Evolutionary conservation across 2,888 invertebrate genomes (phyloP), one percentile per base, ranked within the genome.

Genomic region (Drosophila rubida): DNA sequence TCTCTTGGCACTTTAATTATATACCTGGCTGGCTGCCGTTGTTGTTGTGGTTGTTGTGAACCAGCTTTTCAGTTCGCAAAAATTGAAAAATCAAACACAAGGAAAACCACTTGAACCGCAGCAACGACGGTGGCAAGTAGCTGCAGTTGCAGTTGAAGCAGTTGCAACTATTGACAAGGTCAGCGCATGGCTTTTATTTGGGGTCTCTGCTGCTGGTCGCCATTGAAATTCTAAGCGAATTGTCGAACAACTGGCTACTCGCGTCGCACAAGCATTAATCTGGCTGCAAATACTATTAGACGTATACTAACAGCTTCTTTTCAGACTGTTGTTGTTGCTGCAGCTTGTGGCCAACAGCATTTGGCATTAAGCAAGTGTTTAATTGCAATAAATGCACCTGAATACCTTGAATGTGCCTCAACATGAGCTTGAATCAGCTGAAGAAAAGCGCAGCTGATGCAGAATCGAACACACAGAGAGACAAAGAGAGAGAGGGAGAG

Each of bases 31-130:
- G 35, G 14, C 8, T 27, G 27, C 9, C 8, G 27, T 27, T 27
- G 27, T 8, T 25, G 25, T 0, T 27, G 27, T 27, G 2, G 27
- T 8, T 5, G 27, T 8, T 27, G 32, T 35, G 41, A 30, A 41
- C 4, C 41, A 42, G 41, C 30, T 30, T 30, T 30, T 30, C 22
- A 32, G 30, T 22, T 30, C 22, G 19, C 46, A 53, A 53, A 41
- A 53, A 83, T 76, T 78, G 67, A 73, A 80, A 90, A 90, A 90
- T 86, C 86, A 89, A 89, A 90, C 76, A 90, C 90, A 90, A 90
- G 90, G 90, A 90, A 90, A 90, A 90, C 90, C 87, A 90, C 90
- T 89, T 63, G 68, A 77, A 64, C 74, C 67, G 50, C 86, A 69
- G 60, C 75, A 66, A 46, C 30, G 30, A 11, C 41, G 51, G 69